These are phyloP conservation scores for Parelbella ahira DNA, from an alignment of 2,888 invertebrate genomes.

Conservation along the genomic window DNA sequence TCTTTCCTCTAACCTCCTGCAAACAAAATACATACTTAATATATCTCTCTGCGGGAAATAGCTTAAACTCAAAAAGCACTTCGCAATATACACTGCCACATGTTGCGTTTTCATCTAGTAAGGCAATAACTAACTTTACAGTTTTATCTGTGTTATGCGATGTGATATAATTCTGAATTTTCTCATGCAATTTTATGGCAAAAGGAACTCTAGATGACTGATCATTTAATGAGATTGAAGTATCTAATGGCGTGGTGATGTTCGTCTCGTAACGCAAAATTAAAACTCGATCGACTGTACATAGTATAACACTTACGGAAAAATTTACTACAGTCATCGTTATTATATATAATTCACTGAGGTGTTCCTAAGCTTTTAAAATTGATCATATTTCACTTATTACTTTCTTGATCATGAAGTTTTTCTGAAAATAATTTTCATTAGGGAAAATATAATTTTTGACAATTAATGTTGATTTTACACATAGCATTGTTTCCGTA, in stretches of 20 bases:
- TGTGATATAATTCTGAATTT: slow-evolving; percentile 14
- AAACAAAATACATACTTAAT: slow-evolving; percentile 45
- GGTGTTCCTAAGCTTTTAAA: slow-evolving; percentile 13
- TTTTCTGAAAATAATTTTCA: slow-evolving; percentile 22
- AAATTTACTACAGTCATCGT: slow-evolving; percentile 23
- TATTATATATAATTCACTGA: slow-evolving; percentile 10
- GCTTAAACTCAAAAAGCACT: slow-evolving; percentile 16
- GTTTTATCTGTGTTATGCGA: slow-evolving; percentile 7
- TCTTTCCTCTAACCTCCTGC: slow-evolving; percentile 96
- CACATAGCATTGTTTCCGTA: neutral
- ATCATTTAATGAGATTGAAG: slow-evolving; percentile 22
- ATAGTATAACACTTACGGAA: slow-evolving; percentile 15
- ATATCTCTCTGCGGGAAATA: slow-evolving; percentile 2
- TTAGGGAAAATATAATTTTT: neutral
- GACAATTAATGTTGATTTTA: slow-evolving; percentile 3
- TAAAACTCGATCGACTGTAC: slow-evolving; percentile 4
- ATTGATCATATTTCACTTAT: slow-evolving; percentile 15
- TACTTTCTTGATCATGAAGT: slow-evolving; percentile 10
- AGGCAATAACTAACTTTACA: slow-evolving; percentile 16
- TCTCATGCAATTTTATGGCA: slow-evolving; percentile 20
- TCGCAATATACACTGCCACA: slow-evolving; percentile 17
- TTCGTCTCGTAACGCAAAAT: slow-evolving; percentile 5
- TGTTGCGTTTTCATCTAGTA: slow-evolving; percentile 17
- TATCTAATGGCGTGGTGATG: slow-evolving; percentile 24
- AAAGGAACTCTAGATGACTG: slow-evolving; percentile 21